phyloP scores from a whole-genome alignment of 2,888 invertebrate species.

The Acleris laterana region DNA sequence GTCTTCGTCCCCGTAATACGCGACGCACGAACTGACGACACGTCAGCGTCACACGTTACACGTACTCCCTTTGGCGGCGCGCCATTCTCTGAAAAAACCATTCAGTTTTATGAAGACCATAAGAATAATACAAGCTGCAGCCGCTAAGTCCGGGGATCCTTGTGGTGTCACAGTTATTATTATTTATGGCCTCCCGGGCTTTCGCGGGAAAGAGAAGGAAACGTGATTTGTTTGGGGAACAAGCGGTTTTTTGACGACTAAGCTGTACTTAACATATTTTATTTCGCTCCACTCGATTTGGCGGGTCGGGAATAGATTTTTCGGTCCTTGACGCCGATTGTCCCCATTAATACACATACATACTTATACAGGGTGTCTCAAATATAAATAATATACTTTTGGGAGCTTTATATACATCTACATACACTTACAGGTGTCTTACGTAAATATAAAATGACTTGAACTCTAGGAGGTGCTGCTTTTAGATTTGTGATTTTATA shows the following conservation, averaged over 20 bases:
- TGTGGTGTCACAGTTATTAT: constrained; percentile 39
- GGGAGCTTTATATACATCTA: too few relatives aligned
- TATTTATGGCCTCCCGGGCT: constrained; percentile 37
- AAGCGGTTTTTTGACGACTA: constrained; percentile 23
- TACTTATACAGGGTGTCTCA: too few relatives aligned
- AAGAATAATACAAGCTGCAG: constrained; percentile 32
- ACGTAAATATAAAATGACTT: too few relatives aligned
- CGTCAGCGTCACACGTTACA: not conserved
- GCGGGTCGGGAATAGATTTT: constrained; percentile 14
- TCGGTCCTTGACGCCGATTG: not conserved
- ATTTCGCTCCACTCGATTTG: constrained; percentile 15
- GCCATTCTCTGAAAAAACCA: constrained; percentile 22
- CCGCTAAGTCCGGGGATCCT: constrained; percentile 31
- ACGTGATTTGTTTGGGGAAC: constrained; percentile 35
- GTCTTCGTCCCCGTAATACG: not conserved
- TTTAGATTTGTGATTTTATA: too few relatives aligned
- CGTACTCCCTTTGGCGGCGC: constrained; percentile 1
- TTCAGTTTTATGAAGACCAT: constrained; percentile 34
- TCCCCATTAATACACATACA: not conserved
- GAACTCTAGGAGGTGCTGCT: too few relatives aligned
- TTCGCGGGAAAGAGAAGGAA: constrained; percentile 16
- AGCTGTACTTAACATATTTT: constrained; percentile 33
- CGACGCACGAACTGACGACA: not conserved
- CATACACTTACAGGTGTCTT: too few relatives aligned
- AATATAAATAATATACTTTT: too few relatives aligned